A percentile compares a stretch with the other conserved stretches of the same genome.
Conservation (phyloP, 1,140 invertebrate genomes). For the Brachionus rotundiformis region DNA sequence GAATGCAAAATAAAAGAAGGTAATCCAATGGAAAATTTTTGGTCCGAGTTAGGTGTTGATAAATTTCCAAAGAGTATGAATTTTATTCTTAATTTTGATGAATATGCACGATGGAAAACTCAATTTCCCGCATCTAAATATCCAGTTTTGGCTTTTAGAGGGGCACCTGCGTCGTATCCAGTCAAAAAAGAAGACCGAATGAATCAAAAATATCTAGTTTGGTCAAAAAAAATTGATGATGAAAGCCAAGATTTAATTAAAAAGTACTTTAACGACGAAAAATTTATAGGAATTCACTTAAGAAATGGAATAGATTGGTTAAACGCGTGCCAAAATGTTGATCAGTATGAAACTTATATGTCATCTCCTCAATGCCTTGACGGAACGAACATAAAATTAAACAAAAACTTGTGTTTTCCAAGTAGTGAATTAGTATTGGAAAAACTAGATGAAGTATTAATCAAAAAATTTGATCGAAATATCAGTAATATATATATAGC, state of each 20-base stretch:
- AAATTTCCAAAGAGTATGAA: slow-evolving; percentile 89
- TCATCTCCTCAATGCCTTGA: slow-evolving; percentile 94
- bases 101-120: slow-evolving; percentile 67
- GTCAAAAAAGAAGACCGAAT: slow-evolving; percentile 78
- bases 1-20: slow-evolving; percentile 93
- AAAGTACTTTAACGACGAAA: slow-evolving; percentile 69
- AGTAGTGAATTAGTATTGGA: slow-evolving; percentile 71
- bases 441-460: slow-evolving; percentile 70
- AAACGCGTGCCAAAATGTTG: slow-evolving; percentile 84
- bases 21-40: slow-evolving; percentile 97
- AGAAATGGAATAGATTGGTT: slow-evolving; percentile 88
- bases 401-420: slow-evolving; percentile 68
- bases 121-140: slow-evolving; percentile 72
- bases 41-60: slow-evolving; percentile 87
- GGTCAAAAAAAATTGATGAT: slow-evolving; percentile 73
- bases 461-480: slow-evolving; percentile 72
- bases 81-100: slow-evolving; percentile 78
- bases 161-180: slow-evolving; percentile 94
- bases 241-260: slow-evolving; percentile 69
- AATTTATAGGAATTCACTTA: slow-evolving; percentile 89
- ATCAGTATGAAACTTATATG: slow-evolving; percentile 78
- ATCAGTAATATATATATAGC: slow-evolving; percentile 80
- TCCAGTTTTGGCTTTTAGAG: slow-evolving; percentile 72
- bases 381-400: slow-evolving; percentile 70
- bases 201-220: slow-evolving; percentile 81